phyloP scores from a whole-genome alignment of 2,797 vertebrate genomes.

The Coendou prehensilis region DNA sequence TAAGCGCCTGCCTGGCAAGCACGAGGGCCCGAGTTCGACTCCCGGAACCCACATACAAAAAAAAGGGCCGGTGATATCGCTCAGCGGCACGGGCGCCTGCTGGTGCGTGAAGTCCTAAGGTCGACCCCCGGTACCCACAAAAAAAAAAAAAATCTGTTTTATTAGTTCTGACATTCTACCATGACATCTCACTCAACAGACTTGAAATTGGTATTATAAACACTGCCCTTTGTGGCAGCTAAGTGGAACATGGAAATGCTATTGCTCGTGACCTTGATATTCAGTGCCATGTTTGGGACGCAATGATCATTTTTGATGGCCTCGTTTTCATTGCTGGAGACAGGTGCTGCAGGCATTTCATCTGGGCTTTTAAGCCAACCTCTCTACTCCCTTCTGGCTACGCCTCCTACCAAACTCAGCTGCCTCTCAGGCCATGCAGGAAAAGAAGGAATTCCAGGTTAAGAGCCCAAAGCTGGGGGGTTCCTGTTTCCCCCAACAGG shows the following conservation, averaged over 20 bases:
- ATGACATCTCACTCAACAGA: neutral
- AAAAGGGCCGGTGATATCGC: no score
- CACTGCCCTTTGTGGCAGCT: neutral
- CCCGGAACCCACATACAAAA: no score
- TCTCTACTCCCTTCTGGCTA: neutral
- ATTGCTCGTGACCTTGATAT: accelerated
- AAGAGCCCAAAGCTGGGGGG: neutral
- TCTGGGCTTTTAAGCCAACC: neutral
- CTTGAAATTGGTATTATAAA: no score
- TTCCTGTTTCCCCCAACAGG: slow-evolving; percentile 55
- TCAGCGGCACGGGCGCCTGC: no score
- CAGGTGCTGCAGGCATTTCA: neutral
- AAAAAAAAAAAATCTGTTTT: neutral
- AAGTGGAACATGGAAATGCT: neutral
- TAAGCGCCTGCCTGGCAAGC: no score
- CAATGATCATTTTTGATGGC: accelerated
- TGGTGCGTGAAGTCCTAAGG: no score
- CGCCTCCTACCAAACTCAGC: neutral
- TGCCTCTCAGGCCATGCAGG: neutral
- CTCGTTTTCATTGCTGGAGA: neutral
- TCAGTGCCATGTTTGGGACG: neutral
- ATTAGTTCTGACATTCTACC: neutral
- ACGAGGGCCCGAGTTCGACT: no score
- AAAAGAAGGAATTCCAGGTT: slow-evolving; percentile 41
- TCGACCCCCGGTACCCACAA: no score